These are phyloP conservation scores for Melanotaenia trifasciata DNA, from an alignment of 2,797 vertebrate species.

Conservation along the genomic window DNA sequence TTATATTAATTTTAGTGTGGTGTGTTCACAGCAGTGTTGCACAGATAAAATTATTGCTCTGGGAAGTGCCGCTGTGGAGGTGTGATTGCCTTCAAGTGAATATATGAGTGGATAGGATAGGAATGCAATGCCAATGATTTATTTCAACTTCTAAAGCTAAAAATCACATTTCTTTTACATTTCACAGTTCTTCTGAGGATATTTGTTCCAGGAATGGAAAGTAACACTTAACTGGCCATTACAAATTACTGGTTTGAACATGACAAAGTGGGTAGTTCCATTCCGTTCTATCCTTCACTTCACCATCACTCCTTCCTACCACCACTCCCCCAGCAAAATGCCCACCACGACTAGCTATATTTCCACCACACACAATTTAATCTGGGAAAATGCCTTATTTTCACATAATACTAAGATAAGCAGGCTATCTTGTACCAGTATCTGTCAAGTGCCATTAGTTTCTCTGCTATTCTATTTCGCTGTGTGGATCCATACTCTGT, in stretches of 20 bases:
- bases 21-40: conserved; percentile 10
- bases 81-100: conserved; percentile 50
- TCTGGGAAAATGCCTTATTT: conserved; percentile 69
- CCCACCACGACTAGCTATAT: conserved; percentile 10
- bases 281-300: conserved; percentile 42
- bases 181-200: conserved; percentile 20
- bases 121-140: conserved; percentile 33
- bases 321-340: not conserved
- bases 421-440: conserved; percentile 73
- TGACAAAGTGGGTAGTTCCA: conserved; percentile 39
- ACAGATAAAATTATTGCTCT: conserved; percentile 31
- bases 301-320: not conserved
- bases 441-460: conserved; percentile 82
- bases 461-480: conserved; percentile 75
- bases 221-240: conserved; percentile 61
- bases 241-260: conserved; percentile 56
- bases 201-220: conserved; percentile 15
- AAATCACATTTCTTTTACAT: conserved; percentile 12
- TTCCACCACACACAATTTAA: conserved; percentile 46
- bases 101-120: not conserved
- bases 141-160: conserved; percentile 25
- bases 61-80: conserved; percentile 1
- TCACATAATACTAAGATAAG: conserved; percentile 80
- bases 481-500: conserved; percentile 68
- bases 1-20: conserved; percentile 5